Conservation (phyloP, 2,113 vertebrate species). For the Paramormyrops kingsleyae region DNA sequence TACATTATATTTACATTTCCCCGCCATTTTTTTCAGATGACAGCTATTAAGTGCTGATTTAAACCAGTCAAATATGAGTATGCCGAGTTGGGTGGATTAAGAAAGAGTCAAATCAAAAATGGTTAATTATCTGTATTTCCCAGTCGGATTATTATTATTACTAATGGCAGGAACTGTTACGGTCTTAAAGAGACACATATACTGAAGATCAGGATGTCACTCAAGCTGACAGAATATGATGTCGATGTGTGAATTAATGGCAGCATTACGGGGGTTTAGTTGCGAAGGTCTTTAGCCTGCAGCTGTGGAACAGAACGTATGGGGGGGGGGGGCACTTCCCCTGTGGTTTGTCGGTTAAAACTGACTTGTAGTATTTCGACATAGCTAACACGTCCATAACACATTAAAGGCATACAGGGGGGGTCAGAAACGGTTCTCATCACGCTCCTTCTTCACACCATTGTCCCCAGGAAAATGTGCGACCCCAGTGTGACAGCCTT, state of each 20-base stretch:
- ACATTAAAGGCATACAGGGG: not conserved
- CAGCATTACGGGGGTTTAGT: not conserved
- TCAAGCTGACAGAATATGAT: not conserved
- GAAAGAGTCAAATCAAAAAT: not conserved
- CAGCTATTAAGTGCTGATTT: not conserved
- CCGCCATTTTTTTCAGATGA: not conserved
- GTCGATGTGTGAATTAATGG: not conserved
- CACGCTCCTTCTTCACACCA: no score
- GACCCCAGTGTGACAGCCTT: conserved; percentile 95
- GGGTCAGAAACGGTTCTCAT: not conserved
- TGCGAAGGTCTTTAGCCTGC: not conserved
- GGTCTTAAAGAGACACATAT: not conserved
- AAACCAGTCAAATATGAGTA: not conserved
- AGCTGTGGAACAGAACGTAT: not conserved
- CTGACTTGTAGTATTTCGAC: not conserved
- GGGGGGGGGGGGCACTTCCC: not conserved
- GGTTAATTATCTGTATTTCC: not conserved
- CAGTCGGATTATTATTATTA: not conserved
- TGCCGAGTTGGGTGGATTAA: not conserved
- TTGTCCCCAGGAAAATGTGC: conserved; percentile 83
- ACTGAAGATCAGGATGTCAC: not conserved
- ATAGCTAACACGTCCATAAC: not conserved
- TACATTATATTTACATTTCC: not conserved
- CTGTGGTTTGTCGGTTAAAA: not conserved
- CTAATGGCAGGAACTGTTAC: not conserved